A percentile compares a stretch with the other conserved stretches of the same genome.
Evolutionary conservation across 2,888 invertebrate genomes (phyloP).

Genomic region (Pantelozetes paolii): DNA sequence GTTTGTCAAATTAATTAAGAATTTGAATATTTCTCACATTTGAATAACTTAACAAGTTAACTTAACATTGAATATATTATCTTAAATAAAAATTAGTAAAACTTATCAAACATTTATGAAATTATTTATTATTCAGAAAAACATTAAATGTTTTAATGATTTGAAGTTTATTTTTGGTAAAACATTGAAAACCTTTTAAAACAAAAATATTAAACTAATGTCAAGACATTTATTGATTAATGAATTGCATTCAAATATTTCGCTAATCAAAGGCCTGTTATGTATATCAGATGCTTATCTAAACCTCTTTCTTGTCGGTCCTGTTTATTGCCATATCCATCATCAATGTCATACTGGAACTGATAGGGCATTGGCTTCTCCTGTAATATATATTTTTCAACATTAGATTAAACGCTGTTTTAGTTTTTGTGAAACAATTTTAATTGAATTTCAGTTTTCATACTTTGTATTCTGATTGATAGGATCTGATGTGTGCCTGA

Average conservation of each 20-base stretch:
- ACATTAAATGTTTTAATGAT: too few relatives aligned
- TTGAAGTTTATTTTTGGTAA: too few relatives aligned
- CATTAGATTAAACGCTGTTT: not conserved
- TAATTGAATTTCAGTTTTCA: not conserved
- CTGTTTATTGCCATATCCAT: conserved; percentile 37
- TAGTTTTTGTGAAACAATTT: not conserved
- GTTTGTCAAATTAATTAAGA: too few relatives aligned
- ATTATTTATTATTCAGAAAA: too few relatives aligned
- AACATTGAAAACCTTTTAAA: too few relatives aligned
- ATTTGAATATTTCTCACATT: too few relatives aligned
- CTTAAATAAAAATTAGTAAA: too few relatives aligned
- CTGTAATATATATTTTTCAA: not conserved
- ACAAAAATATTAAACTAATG: too few relatives aligned
- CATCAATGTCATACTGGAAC: conserved; percentile 33
- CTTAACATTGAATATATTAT: too few relatives aligned
- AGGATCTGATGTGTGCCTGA: not conserved
- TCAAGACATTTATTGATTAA: not conserved
- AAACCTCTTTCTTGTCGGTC: conserved; percentile 36
- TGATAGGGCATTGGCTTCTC: conserved; percentile 39
- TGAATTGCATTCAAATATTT: not conserved
- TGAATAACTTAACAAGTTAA: too few relatives aligned
- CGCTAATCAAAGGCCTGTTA: not conserved
- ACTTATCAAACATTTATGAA: too few relatives aligned
- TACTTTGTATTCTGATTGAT: conserved; percentile 20
- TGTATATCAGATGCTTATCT: not conserved